These are phyloP conservation scores for Herminia tarsipennalis DNA, from an alignment of 2,888 invertebrate species.

Conservation along the genomic window DNA sequence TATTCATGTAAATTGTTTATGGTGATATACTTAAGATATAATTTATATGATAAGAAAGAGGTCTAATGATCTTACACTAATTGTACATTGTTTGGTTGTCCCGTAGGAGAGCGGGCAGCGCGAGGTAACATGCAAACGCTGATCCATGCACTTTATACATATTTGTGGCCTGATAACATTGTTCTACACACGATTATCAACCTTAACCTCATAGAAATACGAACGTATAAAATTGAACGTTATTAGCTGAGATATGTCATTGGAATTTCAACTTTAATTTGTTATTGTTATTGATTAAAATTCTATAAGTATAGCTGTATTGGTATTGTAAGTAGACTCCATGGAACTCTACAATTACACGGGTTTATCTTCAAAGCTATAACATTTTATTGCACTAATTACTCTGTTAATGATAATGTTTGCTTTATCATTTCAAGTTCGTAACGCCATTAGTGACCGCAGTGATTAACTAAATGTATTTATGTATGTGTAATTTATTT, in stretches of 20 bases:
- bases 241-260: too few species aligned
- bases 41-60: neutral
- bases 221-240: neutral
- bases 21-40: neutral
- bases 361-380: neutral
- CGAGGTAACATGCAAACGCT: slow-evolving; percentile 86
- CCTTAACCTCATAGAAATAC: neutral
- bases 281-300: too few species aligned
- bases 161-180: slow-evolving; percentile 65
- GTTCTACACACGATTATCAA: slow-evolving; percentile 18
- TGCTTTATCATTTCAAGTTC: too few species aligned
- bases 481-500: too few species aligned
- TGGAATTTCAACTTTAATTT: too few species aligned
- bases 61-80: slow-evolving; percentile 45
- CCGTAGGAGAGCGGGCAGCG: slow-evolving; percentile 90
- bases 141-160: slow-evolving; percentile 73
- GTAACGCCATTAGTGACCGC: too few species aligned
- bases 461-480: too few species aligned
- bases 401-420: neutral
- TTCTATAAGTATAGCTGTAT: too few species aligned
- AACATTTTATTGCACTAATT: slow-evolving; percentile 1
- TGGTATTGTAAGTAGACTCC: too few species aligned
- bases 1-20: too few species aligned
- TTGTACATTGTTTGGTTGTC: slow-evolving; percentile 78
- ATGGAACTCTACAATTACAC: neutral